phyloP scores from a whole-genome alignment of 2,888 invertebrate genomes.

The Gymnocheta viridis region DNA sequence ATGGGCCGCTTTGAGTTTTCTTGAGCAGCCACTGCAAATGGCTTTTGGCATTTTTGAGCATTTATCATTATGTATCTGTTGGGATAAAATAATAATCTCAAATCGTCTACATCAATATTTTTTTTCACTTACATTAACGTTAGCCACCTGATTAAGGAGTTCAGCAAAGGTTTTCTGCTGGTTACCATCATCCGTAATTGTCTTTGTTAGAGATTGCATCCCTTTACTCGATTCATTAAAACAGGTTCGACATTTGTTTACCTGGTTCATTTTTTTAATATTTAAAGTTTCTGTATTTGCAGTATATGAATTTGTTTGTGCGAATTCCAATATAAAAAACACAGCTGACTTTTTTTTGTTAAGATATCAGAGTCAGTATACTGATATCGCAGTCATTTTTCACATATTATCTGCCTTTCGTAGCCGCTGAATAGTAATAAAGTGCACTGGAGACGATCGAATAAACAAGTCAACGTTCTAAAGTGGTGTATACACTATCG shows the following conservation, averaged over 20 bases:
- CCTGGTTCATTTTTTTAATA: constrained; percentile 42
- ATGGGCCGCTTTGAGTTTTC: constrained; percentile 57
- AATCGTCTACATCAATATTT: neutral
- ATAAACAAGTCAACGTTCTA: too few species aligned
- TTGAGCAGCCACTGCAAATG: constrained; percentile 55
- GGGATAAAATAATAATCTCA: neutral
- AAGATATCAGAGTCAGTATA: neutral
- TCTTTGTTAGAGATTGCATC: constrained; percentile 36
- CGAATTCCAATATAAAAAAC: neutral
- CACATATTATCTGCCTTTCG: too few species aligned
- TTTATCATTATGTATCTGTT: constrained; percentile 53
- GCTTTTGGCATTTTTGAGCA: constrained; percentile 37
- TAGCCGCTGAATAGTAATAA: too few species aligned
- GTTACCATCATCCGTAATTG: neutral
- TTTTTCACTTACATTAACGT: constrained; percentile 57
- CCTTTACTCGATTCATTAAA: constrained; percentile 47
- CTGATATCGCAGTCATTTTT: neutral
- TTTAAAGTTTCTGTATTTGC: constrained; percentile 18
- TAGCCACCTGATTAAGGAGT: constrained; percentile 55
- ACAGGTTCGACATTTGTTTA: constrained; percentile 60
- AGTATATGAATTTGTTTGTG: constrained; percentile 10
- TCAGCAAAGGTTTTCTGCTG: constrained; percentile 53
- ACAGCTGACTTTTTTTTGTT: constrained; percentile 6
- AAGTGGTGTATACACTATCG: too few species aligned
- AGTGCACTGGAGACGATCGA: too few species aligned